A percentile compares a stretch with the other conserved stretches of the same genome.
Conservation (phyloP, 2,113 vertebrate species). For the Nibea albiflora region DNA sequence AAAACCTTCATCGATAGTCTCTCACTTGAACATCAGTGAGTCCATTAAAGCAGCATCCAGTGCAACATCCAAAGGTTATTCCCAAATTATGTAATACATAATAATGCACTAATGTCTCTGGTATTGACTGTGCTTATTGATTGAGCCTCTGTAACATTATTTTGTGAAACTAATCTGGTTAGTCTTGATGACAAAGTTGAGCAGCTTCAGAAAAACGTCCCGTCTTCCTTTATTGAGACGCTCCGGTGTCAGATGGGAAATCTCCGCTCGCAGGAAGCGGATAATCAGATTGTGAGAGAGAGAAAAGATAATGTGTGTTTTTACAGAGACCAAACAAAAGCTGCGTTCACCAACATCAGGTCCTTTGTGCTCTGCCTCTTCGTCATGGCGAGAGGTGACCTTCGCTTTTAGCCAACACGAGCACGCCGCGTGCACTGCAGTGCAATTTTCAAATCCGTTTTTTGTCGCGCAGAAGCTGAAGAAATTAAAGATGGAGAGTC, state of each 20-base stretch:
- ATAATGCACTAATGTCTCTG: background rate
- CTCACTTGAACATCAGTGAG: background rate
- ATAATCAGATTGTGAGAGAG: slow-evolving; percentile 14
- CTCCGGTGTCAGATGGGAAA: background rate
- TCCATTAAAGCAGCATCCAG: background rate
- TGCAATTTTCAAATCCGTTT: background rate
- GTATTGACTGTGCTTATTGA: background rate
- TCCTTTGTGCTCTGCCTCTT: background rate
- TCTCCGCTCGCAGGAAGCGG: background rate
- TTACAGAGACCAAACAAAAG: background rate
- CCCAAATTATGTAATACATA: background rate
- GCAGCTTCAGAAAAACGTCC: background rate
- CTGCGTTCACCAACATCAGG: background rate
- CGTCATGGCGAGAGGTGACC: background rate
- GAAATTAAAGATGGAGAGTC: background rate
- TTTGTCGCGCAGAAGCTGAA: background rate
- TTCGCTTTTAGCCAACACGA: background rate
- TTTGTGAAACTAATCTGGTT: background rate
- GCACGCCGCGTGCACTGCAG: background rate
- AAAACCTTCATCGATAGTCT: background rate
- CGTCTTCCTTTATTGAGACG: background rate
- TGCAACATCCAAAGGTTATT: background rate
- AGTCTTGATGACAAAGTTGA: background rate
- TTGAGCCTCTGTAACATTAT: background rate
- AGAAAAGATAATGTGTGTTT: slow-evolving; percentile 10